These are phyloP conservation scores for Plecturocebus donacophilus DNA, from an alignment of 2,113 vertebrate species.

Conservation along the genomic window DNA sequence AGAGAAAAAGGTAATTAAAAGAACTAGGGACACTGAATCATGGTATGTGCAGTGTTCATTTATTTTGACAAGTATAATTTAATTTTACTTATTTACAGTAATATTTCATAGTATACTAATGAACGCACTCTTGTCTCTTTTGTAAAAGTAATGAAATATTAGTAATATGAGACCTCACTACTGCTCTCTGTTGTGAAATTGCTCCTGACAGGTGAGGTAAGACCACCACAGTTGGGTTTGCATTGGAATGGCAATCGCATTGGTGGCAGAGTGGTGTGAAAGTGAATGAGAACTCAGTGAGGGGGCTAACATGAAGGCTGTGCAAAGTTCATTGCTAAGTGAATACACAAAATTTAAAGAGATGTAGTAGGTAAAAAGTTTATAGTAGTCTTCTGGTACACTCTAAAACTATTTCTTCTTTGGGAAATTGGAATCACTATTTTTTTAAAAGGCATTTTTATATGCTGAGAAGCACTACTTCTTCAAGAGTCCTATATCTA, in stretches of 20 bases:
- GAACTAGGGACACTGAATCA: not conserved
- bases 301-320: not conserved
- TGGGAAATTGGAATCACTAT: not conserved
- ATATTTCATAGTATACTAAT: slow-evolving; percentile 41
- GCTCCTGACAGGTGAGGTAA: not conserved
- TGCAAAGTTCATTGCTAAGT: rapidly evolving
- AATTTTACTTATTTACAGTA: slow-evolving; percentile 49
- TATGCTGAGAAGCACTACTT: not conserved
- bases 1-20: slow-evolving; percentile 52
- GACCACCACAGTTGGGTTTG: not conserved
- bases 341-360: not conserved
- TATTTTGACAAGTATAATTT: slow-evolving; percentile 68
- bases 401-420: not conserved
- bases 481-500: not conserved
- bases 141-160: not conserved
- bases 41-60: slow-evolving; percentile 24
- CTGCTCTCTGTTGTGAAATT: not conserved
- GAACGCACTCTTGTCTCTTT: slow-evolving; percentile 23
- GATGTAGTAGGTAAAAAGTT: rapidly evolving
- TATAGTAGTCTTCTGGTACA: not conserved
- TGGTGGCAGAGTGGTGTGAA: rapidly evolving
- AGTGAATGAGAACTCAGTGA: not conserved
- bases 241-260: not conserved
- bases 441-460: not conserved
- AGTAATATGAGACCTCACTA: not conserved